Conservation (phyloP, 37 sponge, comb jelly and placozoan species). For the Tethya wilhelma region DNA sequence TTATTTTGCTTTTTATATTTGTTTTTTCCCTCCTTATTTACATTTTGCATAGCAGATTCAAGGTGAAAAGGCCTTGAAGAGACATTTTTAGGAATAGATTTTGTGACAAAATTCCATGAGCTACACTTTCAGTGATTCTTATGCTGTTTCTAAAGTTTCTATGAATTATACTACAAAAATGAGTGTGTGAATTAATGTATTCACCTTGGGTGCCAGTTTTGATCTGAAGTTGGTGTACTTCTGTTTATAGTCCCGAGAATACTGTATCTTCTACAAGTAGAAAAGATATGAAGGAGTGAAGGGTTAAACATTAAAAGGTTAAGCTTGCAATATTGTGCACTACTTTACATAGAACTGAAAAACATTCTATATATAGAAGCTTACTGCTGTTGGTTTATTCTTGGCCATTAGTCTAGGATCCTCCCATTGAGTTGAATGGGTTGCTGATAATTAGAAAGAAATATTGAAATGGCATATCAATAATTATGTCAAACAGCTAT, state of each 20-base stretch:
- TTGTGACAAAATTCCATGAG: no score
- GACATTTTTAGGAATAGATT: no score
- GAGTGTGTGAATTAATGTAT: background rate
- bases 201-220: conserved; percentile 45
- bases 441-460: no score
- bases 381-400: conserved; percentile 71
- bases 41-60: no score
- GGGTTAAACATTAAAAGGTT: no score
- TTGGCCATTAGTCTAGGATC: conserved; percentile 76
- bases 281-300: background rate
- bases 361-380: conserved; percentile 1
- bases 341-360: background rate
- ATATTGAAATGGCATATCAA: background rate
- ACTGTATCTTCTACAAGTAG: conserved; percentile 57
- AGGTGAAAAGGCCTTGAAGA: background rate
- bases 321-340: no score
- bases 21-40: no score
- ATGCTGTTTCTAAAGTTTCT: no score
- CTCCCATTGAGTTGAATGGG: conserved; percentile 90
- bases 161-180: no score
- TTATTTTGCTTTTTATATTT: no score
- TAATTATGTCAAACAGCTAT: no score
- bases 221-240: conserved; percentile 82
- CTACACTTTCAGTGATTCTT: no score
- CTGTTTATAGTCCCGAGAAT: conserved; percentile 87